Conservation (phyloP, 2,113 vertebrate species). For the Poicephalus gulielmi region DNA sequence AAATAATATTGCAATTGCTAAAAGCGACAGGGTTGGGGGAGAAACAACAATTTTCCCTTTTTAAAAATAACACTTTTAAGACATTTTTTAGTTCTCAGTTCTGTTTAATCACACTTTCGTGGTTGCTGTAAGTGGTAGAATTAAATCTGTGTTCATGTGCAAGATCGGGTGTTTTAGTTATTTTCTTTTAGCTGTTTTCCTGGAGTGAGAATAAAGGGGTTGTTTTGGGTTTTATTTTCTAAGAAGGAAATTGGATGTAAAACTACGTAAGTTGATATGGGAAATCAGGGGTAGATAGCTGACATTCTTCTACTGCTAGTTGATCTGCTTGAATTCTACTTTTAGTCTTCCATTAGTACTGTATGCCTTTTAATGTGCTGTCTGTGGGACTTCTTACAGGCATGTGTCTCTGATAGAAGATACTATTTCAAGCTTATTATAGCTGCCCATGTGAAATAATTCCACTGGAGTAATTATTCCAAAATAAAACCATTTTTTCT, state of each 20-base stretch:
- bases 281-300: neutral
- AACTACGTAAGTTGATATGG: neutral
- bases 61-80: neutral
- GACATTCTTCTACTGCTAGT: neutral
- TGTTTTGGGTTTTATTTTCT: neutral
- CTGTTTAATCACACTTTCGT: neutral
- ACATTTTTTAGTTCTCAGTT: neutral
- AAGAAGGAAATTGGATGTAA: neutral
- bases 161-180: neutral
- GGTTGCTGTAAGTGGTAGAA: neutral
- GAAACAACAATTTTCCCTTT: neutral
- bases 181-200: neutral
- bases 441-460: neutral
- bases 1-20: neutral
- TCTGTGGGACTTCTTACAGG: neutral
- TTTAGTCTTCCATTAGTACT: neutral
- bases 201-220: neutral
- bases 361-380: neutral
- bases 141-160: neutral
- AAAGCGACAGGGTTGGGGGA: neutral
- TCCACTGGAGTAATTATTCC: neutral
- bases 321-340: neutral
- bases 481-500: neutral
- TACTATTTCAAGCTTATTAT: neutral
- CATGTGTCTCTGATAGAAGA: neutral